phyloP scores from a whole-genome alignment of 2,113 vertebrate genomes.

The Eonycteris spelaea region DNA sequence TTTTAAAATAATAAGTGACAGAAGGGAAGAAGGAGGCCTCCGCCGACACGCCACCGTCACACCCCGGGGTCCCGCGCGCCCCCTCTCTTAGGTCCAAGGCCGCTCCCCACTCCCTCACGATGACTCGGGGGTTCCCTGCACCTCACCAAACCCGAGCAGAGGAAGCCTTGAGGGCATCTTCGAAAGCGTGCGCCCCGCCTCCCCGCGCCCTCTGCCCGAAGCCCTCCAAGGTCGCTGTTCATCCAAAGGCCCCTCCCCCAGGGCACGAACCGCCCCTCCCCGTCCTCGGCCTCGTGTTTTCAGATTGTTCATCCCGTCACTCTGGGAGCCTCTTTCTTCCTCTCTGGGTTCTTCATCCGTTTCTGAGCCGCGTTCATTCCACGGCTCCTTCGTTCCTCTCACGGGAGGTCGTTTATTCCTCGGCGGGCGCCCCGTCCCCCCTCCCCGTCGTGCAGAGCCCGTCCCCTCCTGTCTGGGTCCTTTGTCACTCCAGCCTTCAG shows the following conservation, averaged over 20 bases:
- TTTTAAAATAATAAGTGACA: slow-evolving; percentile 54
- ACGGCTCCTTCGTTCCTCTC: too few relatives aligned
- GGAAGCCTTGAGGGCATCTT: not conserved
- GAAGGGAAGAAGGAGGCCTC: slow-evolving; percentile 58
- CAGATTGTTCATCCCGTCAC: rapidly evolving
- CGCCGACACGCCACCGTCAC: not conserved
- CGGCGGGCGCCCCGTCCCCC: too few relatives aligned
- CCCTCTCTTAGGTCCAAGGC: slow-evolving; percentile 36
- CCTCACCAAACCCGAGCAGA: not conserved
- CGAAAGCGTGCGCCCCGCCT: rapidly evolving
- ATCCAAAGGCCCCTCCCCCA: rapidly evolving
- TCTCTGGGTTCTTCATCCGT: too few relatives aligned
- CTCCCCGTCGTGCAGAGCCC: not conserved
- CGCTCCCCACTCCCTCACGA: not conserved
- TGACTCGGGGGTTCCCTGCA: not conserved
- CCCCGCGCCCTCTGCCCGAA: rapidly evolving
- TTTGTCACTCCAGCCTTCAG: not conserved
- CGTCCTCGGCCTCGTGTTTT: rapidly evolving
- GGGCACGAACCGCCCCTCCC: rapidly evolving
- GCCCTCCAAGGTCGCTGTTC: rapidly evolving
- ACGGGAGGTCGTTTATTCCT: too few relatives aligned
- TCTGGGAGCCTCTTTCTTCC: too few relatives aligned
- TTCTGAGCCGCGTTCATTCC: too few relatives aligned
- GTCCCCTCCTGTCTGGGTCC: not conserved
- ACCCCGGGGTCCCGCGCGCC: not conserved